These are phyloP conservation scores for Callospermophilus lateralis DNA, from an alignment of 2,113 vertebrate species.

Conservation along the genomic window DNA sequence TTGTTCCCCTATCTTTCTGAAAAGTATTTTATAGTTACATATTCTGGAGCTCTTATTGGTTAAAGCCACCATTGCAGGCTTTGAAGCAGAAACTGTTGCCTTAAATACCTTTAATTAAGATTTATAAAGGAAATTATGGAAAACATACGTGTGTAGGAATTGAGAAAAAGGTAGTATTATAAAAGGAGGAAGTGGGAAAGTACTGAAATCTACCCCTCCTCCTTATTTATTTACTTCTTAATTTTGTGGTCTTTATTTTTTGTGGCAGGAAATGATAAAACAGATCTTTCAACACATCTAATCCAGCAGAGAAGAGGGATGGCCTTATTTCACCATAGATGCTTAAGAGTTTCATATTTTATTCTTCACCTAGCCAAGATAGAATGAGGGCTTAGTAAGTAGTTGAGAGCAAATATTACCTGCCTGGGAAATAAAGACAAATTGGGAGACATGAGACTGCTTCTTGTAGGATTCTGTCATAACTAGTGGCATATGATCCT, in stretches of 20 bases:
- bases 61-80: conserved; percentile 36
- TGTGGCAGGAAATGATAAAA: not conserved
- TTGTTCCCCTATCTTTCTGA: not conserved
- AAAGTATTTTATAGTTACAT: conserved; percentile 9
- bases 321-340: not conserved
- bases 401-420: conserved; percentile 9
- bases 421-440: not conserved
- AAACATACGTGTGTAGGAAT: conserved; percentile 5
- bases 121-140: conserved; percentile 26
- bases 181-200: conserved; percentile 22
- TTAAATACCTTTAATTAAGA: conserved; percentile 39
- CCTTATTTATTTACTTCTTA: not conserved
- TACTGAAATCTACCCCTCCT: not conserved
- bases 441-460: not conserved
- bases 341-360: not conserved
- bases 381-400: not conserved
- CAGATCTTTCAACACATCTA: not conserved
- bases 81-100: not conserved
- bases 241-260: conserved; percentile 48
- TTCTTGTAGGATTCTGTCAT: not conserved
- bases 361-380: not conserved
- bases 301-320: not conserved
- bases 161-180: conserved; percentile 30
- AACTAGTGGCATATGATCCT: not conserved
- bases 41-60: conserved; percentile 21